Evolutionary conservation across 37 sponge, comb jelly and placozoan genomes (phyloP).

Genomic region (Hormiphora californensis): DNA sequence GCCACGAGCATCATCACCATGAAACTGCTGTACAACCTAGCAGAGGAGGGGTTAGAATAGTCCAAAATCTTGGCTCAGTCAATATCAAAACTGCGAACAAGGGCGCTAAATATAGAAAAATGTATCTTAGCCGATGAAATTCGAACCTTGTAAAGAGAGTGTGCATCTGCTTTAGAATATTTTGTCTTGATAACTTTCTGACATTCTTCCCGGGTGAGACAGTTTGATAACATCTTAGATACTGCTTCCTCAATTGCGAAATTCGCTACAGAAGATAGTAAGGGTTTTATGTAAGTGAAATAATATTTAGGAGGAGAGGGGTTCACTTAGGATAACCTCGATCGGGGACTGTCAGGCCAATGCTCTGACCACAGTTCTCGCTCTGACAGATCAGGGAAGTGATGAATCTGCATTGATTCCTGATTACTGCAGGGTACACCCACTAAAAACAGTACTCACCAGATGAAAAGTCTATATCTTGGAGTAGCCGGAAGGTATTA

Average conservation of each 20-base stretch:
- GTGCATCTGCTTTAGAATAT: not conserved
- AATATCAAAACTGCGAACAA: not conserved
- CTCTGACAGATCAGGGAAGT: too few species aligned
- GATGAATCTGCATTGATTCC: too few species aligned
- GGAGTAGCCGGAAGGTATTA: slow-evolving; percentile 2
- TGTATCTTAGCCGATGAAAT: too few species aligned
- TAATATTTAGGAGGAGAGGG: too few species aligned
- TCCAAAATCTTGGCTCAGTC: not conserved
- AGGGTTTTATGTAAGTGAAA: not conserved
- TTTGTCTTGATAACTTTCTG: not conserved
- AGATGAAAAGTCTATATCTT: not conserved
- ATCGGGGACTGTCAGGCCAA: too few species aligned
- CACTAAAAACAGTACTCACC: not conserved
- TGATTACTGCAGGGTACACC: too few species aligned
- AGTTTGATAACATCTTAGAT: not conserved
- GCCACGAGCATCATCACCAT: not conserved
- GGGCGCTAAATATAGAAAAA: not conserved
- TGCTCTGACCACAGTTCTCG: too few species aligned
- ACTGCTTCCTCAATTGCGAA: not conserved
- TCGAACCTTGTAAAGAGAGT: too few species aligned
- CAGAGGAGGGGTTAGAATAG: not conserved
- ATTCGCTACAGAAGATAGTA: not conserved
- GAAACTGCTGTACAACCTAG: not conserved
- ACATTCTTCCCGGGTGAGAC: slow-evolving; percentile 6
- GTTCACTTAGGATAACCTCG: too few species aligned